Percentiles rank a stretch among this genome's conserved stretches.
phyloP scores from a whole-genome alignment of 2,113 vertebrate species.

The Tachycineta bicolor region DNA sequence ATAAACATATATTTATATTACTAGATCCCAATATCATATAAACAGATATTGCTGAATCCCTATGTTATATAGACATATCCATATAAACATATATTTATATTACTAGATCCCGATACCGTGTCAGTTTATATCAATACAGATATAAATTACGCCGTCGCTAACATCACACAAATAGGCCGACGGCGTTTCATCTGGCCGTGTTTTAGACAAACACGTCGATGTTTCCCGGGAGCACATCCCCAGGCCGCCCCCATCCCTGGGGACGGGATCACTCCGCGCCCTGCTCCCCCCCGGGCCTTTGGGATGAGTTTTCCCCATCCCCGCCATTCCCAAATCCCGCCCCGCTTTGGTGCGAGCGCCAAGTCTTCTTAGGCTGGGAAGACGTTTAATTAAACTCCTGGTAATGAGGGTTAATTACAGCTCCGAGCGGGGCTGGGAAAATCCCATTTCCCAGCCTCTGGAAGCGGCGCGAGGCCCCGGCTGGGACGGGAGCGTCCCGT shows the following conservation, averaged over 20 bases:
- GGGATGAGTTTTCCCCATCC: not conserved
- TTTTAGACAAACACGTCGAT: too few species aligned
- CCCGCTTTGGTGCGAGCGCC: accelerated
- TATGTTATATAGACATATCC: too few species aligned
- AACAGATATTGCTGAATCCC: too few species aligned
- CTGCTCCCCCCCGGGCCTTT: accelerated
- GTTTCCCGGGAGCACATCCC: not conserved
- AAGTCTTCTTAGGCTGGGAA: not conserved
- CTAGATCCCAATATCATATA: too few species aligned
- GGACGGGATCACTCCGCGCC: not conserved
- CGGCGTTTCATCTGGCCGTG: too few species aligned
- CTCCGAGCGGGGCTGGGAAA: not conserved
- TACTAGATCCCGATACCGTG: too few species aligned
- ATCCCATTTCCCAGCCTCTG: not conserved
- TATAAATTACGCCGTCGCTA: too few species aligned
- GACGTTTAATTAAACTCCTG: not conserved
- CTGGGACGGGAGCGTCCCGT: not conserved
- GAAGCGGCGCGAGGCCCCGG: not conserved
- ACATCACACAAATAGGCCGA: too few species aligned
- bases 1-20: too few species aligned
- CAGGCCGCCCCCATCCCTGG: accelerated
- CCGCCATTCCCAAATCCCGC: not conserved
- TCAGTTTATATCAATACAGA: too few species aligned
- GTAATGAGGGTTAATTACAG: not conserved
- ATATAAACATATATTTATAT: too few species aligned